Base-by-base conservation (phyloP, 1,140 invertebrate genomes). In the Drosophila albomicans region DNA sequence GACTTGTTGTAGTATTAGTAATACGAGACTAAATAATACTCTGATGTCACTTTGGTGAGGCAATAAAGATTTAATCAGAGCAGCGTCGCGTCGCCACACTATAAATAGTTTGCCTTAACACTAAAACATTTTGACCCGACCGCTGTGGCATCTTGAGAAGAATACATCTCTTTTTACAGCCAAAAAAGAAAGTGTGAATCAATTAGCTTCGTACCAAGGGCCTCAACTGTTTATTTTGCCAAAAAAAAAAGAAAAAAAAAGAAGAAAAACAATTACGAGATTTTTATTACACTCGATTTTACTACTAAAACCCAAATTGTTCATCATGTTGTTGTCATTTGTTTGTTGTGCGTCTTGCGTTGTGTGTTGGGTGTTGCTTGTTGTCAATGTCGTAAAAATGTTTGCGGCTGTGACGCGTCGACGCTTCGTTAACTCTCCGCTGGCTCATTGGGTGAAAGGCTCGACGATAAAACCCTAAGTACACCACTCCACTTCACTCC, bases 111-210 rank as follows among this genome's bases (percentile, higher is more conserved):
- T 32, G 43, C 45, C 61, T 75, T 68, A 77, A 62, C 73, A 78
- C 82, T 71, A 56, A 76, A 75, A 74, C 25, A 20, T 16, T 15
- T n/a, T 52, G 43, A 48, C 63, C 35, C 61, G 52, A 59, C 41
- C 5, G 49, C 54, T 62, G 58, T 0, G 13, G 30, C 43, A 59
- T 61, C 43, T 46, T 13, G 48, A 38, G 52, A 20, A 58, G 57
- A 64, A 78, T 79, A 89, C 85, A 89, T 84, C 78, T 82, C 85
- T 66, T 89, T 89, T 89, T 85, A 90, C 81, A 81, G 81, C 81
- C 86, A 73, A 81, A 85, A 85, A 89, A 89, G 86, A 89, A 89
- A 89, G 85, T 89, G 86, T 89, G 86, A 89, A 89, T 89, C 85
- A 89, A 89, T 90, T 89, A 89, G 86, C 49, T 78, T 52, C 84